A percentile compares a stretch with the other conserved stretches of the same genome.
phyloP scores from a whole-genome alignment of 2,888 invertebrate genomes.

The Apamea sordens region DNA sequence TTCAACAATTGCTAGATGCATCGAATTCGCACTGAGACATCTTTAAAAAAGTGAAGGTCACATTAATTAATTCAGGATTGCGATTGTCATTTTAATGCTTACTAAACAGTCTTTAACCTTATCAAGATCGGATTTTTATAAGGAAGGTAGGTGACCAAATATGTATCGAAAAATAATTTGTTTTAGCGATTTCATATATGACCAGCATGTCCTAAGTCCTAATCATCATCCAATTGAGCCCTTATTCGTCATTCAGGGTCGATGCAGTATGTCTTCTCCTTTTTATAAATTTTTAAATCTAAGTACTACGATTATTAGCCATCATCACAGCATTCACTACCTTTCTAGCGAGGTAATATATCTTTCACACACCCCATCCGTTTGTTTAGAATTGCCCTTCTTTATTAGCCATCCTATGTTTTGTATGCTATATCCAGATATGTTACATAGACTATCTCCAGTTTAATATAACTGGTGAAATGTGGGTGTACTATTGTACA shows the following conservation, averaged over 20 bases:
- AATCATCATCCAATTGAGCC: neutral
- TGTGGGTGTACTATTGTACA: neutral
- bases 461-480: neutral
- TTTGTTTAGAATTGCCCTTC: neutral
- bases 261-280: neutral
- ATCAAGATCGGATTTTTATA: neutral
- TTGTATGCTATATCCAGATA: neutral
- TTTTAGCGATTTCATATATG: neutral
- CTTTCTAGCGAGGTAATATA: neutral
- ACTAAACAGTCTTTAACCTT: neutral
- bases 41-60: slow-evolving; percentile 17
- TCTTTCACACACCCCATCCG: neutral
- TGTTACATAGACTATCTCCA: neutral
- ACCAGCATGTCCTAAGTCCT: neutral
- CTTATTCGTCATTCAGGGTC: no score
- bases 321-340: neutral
- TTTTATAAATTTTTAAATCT: neutral
- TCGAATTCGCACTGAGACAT: slow-evolving; percentile 14
- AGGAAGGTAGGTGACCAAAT: neutral
- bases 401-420: neutral
- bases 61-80: slow-evolving; percentile 19
- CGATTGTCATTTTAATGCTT: neutral
- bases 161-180: neutral
- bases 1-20: slow-evolving; percentile 27
- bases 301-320: no score